Evolutionary conservation across 2,113 vertebrate genomes (phyloP).

Genomic region (Chloropsis hardwickii): DNA sequence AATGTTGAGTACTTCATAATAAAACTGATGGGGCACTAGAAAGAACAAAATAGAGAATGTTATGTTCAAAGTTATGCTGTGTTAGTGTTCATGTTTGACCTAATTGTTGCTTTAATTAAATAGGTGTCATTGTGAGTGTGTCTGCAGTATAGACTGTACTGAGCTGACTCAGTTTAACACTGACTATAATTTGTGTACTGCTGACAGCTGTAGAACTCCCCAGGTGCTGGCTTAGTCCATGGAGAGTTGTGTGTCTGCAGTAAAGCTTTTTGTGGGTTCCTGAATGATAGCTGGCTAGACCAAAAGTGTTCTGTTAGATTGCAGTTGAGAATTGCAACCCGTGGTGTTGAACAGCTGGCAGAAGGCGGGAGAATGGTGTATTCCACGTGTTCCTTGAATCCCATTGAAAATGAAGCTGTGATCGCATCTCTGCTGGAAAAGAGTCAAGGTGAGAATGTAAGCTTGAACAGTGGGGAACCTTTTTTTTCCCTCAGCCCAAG

Average conservation of each 20-base stretch:
- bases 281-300: neutral
- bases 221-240: neutral
- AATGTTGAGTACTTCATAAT: neutral
- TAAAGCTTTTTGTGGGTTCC: neutral
- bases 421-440: slow-evolving; percentile 91
- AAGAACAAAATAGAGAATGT: neutral
- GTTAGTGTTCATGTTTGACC: neutral
- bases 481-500: neutral
- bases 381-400: slow-evolving; percentile 95
- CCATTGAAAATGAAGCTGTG: slow-evolving; percentile 94
- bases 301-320: slow-evolving; percentile 74
- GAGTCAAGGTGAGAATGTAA: slow-evolving; percentile 82
- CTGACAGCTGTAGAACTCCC: neutral
- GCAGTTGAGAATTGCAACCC: slow-evolving; percentile 91
- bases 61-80: neutral
- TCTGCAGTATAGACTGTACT: neutral
- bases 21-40: neutral
- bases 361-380: slow-evolving; percentile 96
- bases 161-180: neutral
- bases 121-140: neutral
- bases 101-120: neutral
- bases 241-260: neutral
- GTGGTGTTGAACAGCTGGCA: slow-evolving; percentile 92
- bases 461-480: neutral
- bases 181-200: neutral